Evolutionary conservation across 2,797 vertebrate genomes (phyloP).

Genomic region (Macrochelys suwanniensis): DNA sequence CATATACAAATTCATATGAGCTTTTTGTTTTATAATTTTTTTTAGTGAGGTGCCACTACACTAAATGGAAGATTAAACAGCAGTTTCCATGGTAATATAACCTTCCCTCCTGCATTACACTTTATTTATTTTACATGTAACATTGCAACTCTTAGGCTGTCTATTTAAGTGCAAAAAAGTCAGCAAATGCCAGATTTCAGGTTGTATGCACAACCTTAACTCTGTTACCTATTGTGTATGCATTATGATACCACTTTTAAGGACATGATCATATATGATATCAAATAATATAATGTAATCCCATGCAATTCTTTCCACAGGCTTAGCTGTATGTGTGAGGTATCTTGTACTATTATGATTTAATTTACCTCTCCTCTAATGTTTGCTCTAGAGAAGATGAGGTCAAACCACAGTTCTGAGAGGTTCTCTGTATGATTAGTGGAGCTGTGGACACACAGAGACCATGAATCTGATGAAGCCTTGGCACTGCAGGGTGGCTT

Average conservation of each 20-base stretch:
- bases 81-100: conserved; percentile 5
- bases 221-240: not conserved
- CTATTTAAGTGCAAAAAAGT: not conserved
- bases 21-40: conserved; percentile 71
- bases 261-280: not conserved
- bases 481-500: no score
- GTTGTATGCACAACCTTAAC: not conserved
- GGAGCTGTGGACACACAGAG: no score
- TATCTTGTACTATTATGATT: not conserved
- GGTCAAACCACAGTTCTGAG: not conserved
- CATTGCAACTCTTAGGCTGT: not conserved
- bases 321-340: not conserved
- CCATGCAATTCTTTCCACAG: not conserved
- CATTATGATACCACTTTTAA: not conserved
- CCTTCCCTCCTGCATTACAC: not conserved
- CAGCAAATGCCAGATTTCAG: not conserved
- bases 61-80: conserved; percentile 59
- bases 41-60: conserved; percentile 47
- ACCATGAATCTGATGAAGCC: no score
- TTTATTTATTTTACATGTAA: no score
- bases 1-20: conserved; percentile 73
- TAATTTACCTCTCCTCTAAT: not conserved
- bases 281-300: not conserved
- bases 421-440: not conserved
- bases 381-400: not conserved